phyloP scores from a whole-genome alignment of 2,888 invertebrate genomes.

The Sminthurides aquaticus region DNA sequence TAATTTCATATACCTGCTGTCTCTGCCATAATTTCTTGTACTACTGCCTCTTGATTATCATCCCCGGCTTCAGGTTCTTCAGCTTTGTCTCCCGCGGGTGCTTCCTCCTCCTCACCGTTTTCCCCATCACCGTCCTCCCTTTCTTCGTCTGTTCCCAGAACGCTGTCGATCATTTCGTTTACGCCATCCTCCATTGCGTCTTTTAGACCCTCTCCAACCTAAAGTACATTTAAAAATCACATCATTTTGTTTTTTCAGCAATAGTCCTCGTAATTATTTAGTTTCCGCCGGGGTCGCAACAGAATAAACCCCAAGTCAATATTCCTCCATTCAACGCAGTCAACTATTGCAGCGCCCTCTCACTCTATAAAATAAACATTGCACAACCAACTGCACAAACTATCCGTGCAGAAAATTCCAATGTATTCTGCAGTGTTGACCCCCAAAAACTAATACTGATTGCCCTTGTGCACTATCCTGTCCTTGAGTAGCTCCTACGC shows the following conservation, averaged over 20 bases:
- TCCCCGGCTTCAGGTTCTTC: slow-evolving; percentile 12
- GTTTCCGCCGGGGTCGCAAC: no score
- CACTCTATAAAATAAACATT: no score
- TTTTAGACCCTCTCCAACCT: slow-evolving; percentile 17
- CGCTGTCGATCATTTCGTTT: slow-evolving; percentile 4
- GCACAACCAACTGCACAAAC: no score
- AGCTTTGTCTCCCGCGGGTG: neutral
- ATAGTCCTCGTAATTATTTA: no score
- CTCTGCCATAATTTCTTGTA: neutral
- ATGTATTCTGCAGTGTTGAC: no score
- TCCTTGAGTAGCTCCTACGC: no score
- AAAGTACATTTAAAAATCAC: neutral
- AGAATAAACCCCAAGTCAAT: no score
- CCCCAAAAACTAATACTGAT: no score
- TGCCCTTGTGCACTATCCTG: no score
- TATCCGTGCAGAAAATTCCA: no score
- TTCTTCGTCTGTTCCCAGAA: neutral
- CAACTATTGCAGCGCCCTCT: no score
- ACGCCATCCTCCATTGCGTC: slow-evolving; percentile 9
- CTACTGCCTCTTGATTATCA: neutral
- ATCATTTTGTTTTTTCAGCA: neutral
- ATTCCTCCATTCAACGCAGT: no score
- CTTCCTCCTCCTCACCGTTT: slow-evolving; percentile 6
- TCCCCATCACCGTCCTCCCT: slow-evolving; percentile 12
- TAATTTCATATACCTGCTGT: neutral